These are phyloP conservation scores for Drosophila subobscura DNA, from an alignment of 1,140 invertebrate species.

Conservation along the genomic window DNA sequence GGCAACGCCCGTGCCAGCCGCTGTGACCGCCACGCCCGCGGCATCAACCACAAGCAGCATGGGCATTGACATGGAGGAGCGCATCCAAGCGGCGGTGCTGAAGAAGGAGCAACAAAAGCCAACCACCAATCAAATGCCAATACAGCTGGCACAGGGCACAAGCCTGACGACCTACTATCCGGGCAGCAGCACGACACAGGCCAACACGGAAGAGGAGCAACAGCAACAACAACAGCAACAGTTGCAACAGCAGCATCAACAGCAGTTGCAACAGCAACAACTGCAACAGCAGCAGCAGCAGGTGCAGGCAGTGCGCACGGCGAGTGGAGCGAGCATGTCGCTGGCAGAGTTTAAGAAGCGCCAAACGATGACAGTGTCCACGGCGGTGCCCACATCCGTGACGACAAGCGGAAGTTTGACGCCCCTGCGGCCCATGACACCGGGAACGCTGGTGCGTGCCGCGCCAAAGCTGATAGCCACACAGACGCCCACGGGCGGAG, in stretches of 20 bases:
- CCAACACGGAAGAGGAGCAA: slow-evolving; percentile 29
- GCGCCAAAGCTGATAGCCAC: slow-evolving; percentile 47
- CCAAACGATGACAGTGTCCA: slow-evolving; percentile 43
- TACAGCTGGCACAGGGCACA: slow-evolving; percentile 59
- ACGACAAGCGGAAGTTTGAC: slow-evolving; percentile 24
- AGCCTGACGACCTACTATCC: slow-evolving; percentile 73
- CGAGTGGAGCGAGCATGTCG: slow-evolving; percentile 67
- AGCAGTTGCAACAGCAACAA: slow-evolving; percentile 1
- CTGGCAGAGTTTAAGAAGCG: slow-evolving; percentile 75
- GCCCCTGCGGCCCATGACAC: slow-evolving; percentile 24
- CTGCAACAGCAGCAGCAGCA: slow-evolving; percentile 19
- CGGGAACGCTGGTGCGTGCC: slow-evolving; percentile 46
- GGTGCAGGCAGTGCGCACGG: slow-evolving; percentile 47
- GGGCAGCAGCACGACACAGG: background rate
- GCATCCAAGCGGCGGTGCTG: slow-evolving; percentile 74
- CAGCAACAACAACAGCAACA: slow-evolving; percentile 55
- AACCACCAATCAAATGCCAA: slow-evolving; percentile 15
- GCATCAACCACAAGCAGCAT: slow-evolving; percentile 23
- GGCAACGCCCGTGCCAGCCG: slow-evolving; percentile 8
- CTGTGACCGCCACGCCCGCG: slow-evolving; percentile 16
- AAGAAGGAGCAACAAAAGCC: slow-evolving; percentile 75
- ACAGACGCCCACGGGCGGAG: slow-evolving; percentile 12
- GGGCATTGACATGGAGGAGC: slow-evolving; percentile 74
- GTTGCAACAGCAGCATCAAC: slow-evolving; percentile 49
- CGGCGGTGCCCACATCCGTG: slow-evolving; percentile 13